These are phyloP conservation scores for Hafferia zeledoni DNA, from an alignment of 2,797 vertebrate genomes.

Conservation along the genomic window DNA sequence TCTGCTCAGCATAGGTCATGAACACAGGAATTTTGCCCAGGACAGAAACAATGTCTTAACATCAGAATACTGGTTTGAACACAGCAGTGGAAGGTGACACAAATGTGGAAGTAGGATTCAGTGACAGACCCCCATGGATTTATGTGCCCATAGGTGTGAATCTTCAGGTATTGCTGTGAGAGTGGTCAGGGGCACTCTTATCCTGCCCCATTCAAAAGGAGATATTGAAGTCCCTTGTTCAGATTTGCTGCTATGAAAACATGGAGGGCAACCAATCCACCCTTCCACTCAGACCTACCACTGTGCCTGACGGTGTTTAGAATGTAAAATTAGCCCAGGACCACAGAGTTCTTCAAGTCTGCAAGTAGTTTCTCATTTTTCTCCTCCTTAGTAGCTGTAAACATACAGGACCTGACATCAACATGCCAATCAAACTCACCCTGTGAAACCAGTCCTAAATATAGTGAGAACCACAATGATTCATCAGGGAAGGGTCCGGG, in stretches of 20 bases:
- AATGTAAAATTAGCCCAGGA: not conserved
- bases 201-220: fast-evolving
- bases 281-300: not conserved
- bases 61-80: not conserved
- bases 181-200: not conserved
- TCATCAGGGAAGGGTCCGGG: not conserved
- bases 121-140: not conserved
- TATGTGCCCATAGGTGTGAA: fast-evolving
- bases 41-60: not conserved
- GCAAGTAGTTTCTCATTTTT: not conserved
- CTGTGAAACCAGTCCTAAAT: not conserved
- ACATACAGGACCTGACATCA: not conserved
- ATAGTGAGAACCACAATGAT: not conserved
- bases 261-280: fast-evolving
- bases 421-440: not conserved
- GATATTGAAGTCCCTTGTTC: fast-evolving
- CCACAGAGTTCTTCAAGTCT: not conserved
- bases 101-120: fast-evolving
- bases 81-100: not conserved
- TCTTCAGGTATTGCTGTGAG: fast-evolving
- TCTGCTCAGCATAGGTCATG: not conserved
- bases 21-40: not conserved
- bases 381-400: not conserved
- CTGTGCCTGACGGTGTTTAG: fast-evolving
- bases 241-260: not conserved